Evolutionary conservation across 2,888 invertebrate species (phyloP), one percentile per base, ranked within the genome.

Genomic region (Masnerella sp.): DNA sequence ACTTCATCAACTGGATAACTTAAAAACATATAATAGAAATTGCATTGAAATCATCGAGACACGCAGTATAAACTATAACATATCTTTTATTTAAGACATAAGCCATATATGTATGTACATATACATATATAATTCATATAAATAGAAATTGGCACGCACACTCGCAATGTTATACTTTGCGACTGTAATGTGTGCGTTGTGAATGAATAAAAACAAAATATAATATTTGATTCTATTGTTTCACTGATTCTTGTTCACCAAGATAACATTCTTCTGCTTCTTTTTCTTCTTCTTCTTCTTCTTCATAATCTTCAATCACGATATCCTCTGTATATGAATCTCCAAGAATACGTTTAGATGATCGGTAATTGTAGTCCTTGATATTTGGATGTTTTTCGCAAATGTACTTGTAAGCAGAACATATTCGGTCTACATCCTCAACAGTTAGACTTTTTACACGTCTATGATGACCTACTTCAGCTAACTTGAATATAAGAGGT

Each of bases 391-490:
- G 88, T 78, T 91, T 89, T 62, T 91, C 89, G 74, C 95, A 90
- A 30, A 95, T 91, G 75, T 92, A 89, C 78, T 91, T 90, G 85
- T 97, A 98, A 1, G 93, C 94, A 78, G 92, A 89, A 79, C 94
- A 93, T 59, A 98, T 85, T 79, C 93, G 90, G 5, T 92, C 90
- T 84, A 95, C 93, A 82, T 98, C 96, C 59, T 92, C 91, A 59
- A 95, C 92, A 0, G 93, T 90, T 49, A 98, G 89, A 84, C 95
- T 90, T 81, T 90, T 94, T 0, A 97, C 91, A 81, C 93, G 90
- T 0, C 90, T 89, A 0, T 90, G 89, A 0, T 92, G 92, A 80
- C 94, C 90, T 0, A 97, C 89, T 56, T 94, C 93, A 0, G 96
- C 92, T 64, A 91, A 85, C 71, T 91, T 88, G 79, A 93, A 93